Percentiles rank a stretch among this genome's conserved stretches.
Evolutionary conservation across 2,797 vertebrate genomes (phyloP).

Genomic region (Thamnophis elegans): DNA sequence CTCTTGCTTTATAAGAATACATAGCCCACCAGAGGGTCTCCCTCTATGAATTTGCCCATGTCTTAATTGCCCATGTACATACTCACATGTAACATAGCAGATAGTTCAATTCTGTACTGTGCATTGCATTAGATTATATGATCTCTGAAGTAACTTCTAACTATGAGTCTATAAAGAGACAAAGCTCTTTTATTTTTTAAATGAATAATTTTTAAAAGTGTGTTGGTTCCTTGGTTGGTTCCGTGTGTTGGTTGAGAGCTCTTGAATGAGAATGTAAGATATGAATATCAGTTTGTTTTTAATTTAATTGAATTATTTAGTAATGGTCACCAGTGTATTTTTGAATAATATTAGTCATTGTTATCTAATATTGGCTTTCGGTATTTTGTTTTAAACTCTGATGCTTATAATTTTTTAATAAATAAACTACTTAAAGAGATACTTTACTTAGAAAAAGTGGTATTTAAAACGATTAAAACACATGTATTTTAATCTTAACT

Average conservation of each 20-base stretch:
- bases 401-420: neutral
- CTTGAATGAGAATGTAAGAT: neutral
- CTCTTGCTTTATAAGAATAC: no score
- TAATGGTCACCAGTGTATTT: neutral
- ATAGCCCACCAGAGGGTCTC: no score
- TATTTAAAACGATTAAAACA: neutral
- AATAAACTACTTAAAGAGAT: neutral
- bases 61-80: neutral
- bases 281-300: neutral
- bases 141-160: neutral
- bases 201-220: neutral
- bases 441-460: neutral
- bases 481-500: neutral
- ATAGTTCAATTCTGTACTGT: neutral
- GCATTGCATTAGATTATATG: neutral
- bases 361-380: neutral
- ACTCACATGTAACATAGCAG: neutral
- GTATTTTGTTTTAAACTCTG: neutral
- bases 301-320: neutral
- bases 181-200: neutral
- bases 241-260: neutral
- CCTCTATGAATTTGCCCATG: neutral
- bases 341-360: neutral
- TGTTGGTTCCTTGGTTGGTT: neutral
- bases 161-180: neutral